These are phyloP conservation scores for Grus americana DNA, from an alignment of 2,113 vertebrate genomes.

Conservation along the genomic window DNA sequence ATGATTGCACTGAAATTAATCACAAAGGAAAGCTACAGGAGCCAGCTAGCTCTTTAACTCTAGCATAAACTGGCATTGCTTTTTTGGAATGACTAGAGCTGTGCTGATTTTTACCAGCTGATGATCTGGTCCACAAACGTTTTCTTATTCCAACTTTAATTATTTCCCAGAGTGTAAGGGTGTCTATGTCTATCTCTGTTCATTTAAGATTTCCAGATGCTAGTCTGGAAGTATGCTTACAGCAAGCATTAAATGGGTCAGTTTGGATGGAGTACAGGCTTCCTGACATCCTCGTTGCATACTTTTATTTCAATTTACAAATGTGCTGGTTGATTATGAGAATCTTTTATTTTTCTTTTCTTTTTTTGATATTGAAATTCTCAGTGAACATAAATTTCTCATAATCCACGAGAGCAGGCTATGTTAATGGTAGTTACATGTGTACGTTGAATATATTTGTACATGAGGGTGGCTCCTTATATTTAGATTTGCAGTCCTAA, in stretches of 20 bases:
- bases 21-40: constrained; percentile 48
- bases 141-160: constrained; percentile 38
- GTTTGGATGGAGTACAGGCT: constrained; percentile 12
- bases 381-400: background rate
- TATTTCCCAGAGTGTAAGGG: constrained; percentile 38
- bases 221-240: constrained; percentile 31
- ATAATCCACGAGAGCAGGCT: background rate
- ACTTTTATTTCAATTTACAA: background rate
- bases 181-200: constrained; percentile 50
- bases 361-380: background rate
- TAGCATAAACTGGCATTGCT: constrained; percentile 47
- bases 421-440: background rate
- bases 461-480: background rate
- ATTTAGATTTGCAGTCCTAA: constrained; percentile 20
- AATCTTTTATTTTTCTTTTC: background rate
- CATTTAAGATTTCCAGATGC: constrained; percentile 60
- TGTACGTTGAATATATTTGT: background rate
- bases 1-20: constrained; percentile 53
- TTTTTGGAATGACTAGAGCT: constrained; percentile 30
- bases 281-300: constrained; percentile 15
- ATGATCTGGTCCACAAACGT: constrained; percentile 37
- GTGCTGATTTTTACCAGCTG: constrained; percentile 55
- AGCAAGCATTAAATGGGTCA: constrained; percentile 37
- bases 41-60: constrained; percentile 31
- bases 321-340: background rate